Conservation (phyloP, 2,888 invertebrate species). For the Falcaria lacertinaria region DNA sequence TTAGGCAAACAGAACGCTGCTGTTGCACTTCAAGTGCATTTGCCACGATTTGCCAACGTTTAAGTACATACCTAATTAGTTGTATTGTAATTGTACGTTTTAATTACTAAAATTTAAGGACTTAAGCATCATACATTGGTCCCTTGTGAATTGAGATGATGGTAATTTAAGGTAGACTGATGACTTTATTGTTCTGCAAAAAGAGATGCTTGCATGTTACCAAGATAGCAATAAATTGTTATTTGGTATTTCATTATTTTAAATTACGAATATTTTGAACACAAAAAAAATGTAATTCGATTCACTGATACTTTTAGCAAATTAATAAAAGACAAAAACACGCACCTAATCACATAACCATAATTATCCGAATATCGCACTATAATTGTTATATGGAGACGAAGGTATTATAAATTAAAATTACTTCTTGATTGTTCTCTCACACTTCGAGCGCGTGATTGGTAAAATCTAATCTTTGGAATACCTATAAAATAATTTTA, state of each 20-base stretch:
- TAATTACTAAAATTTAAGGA: no score
- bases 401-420: no score
- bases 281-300: background rate
- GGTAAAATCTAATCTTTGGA: background rate
- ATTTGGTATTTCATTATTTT: no score
- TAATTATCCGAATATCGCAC: background rate
- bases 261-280: no score
- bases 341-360: background rate
- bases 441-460: background rate
- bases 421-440: background rate
- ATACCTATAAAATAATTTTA: no score
- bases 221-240: no score
- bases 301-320: background rate
- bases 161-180: no score
- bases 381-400: background rate
- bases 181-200: no score
- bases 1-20: background rate
- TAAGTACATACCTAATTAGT: background rate
- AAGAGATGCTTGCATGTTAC: no score
- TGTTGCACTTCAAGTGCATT: background rate
- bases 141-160: no score
- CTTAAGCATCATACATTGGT: no score
- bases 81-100: no score
- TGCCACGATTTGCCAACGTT: background rate
- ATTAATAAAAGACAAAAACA: background rate